Evolutionary conservation across 2,113 vertebrate species (phyloP), one percentile per base, ranked within the genome.

Genomic region (Dascyllus trimaculatus): DNA sequence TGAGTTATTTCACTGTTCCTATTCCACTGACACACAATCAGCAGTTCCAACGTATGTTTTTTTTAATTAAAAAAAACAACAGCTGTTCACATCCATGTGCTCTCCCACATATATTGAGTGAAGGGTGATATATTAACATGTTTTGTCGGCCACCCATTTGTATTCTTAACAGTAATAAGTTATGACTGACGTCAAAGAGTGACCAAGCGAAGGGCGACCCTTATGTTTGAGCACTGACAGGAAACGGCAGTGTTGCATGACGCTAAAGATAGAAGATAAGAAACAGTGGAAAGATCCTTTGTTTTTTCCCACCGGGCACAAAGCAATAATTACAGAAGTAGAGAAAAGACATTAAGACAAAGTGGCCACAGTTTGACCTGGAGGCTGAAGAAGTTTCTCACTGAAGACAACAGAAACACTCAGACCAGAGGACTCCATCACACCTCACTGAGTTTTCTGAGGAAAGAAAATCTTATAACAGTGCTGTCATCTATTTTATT

Each of bases 111-210:
- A 57, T 22, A n/a, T 17, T 53, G 64, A 11, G 64, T 6, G 24
- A 54, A 19, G 32, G 11, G 43, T 22, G 17, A 18, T 25, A 29
- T 14, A 24, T 57, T 32, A 29, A 29, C 58, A 24, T 11, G 26
- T 60, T 71, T 62, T 9, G 15, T 6, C 0, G 4, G 5, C 10
- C 15, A 51, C 22, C 22, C 4, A 53, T 73, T 77, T 74, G 38
- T 65, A 43, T 40, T 74, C 45, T 45, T 56, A 64, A 69, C 22
- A 49, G 53, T 40, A 68, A 62, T 59, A 21, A 40, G 9, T 9
- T 49, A 48, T 22, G 69, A 61, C 18, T 56, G 49, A 84, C 0
- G 2, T 78, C 63, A 81, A 67, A 46, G 11, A 22, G 51, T 25
- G 54, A 46, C 59, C 1, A 9, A 71, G 48, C 19, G 57, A 57